Evolutionary conservation across 2,888 invertebrate species (phyloP).

Genomic region (Lepidonotus clava): DNA sequence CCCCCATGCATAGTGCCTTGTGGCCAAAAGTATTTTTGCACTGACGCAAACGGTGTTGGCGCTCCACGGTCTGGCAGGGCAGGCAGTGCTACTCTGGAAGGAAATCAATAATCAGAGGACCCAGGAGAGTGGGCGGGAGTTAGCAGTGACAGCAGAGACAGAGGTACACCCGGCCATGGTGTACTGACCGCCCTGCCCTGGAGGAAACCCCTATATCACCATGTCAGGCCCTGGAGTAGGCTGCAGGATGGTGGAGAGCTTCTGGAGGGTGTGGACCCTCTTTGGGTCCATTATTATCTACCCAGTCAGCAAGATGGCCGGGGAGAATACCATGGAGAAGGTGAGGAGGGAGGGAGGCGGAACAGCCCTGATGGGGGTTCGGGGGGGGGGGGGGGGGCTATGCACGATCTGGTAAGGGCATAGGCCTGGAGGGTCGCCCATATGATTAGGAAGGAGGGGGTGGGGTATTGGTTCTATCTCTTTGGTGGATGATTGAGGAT

Average conservation of each 20-base stretch:
- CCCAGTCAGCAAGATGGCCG: neutral
- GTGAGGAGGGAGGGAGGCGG: slow-evolving; percentile 2
- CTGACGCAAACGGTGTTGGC: too few species aligned
- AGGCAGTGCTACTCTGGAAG: too few species aligned
- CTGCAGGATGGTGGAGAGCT: neutral
- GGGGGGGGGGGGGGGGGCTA: neutral
- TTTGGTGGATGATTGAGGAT: too few species aligned
- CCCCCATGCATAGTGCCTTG: too few species aligned
- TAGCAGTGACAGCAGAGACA: neutral
- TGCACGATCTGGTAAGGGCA: neutral
- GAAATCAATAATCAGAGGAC: too few species aligned
- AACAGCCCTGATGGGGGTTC: slow-evolving; percentile 15
- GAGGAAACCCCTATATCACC: neutral
- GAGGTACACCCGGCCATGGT: too few species aligned
- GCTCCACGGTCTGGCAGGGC: too few species aligned
- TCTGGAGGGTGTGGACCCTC: slow-evolving; percentile 32
- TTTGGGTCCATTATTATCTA: slow-evolving; percentile 14
- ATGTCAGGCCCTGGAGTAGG: neutral
- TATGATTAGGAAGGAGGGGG: neutral
- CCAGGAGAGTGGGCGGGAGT: slow-evolving; percentile 18
- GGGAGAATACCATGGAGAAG: neutral
- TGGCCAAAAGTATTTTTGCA: too few species aligned
- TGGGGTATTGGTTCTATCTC: neutral
- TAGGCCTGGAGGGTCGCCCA: neutral
- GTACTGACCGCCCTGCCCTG: too few species aligned